Evolutionary conservation across 2,888 invertebrate species (phyloP), one percentile per base, ranked within the genome.

Genomic region (Cephonodes hylas): DNA sequence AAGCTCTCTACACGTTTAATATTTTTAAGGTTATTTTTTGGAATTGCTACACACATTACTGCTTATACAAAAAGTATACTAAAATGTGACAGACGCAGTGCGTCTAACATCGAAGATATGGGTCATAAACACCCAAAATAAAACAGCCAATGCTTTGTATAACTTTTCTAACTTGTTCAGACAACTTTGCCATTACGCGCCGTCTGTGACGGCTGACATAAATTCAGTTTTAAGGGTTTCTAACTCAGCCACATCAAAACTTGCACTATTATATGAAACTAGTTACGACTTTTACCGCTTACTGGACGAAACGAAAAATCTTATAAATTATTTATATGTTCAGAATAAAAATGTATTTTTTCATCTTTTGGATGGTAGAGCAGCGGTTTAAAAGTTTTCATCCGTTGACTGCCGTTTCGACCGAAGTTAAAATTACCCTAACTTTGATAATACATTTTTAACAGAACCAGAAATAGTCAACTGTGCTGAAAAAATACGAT

Each of bases 181-280:
- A 42, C 53, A 60, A 60, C 48, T 53, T 48, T 25, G 18, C 42
- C 31, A 59, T 45, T 45, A 45, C 45, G 27, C 42, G 18, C 25
- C 31, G 53, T 0, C 18, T 53, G 46, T 48, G 48, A 48, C 48
- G 31, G 31, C 53, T 20, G 58, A 46, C 46, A 46, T 58, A 61
- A 58, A 46, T 13, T 31, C 38, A 46, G 58, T 61, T 57, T 44
- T 58, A 57, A 61, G 57, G 53, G 31, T 18, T 8, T 31, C 45
- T 25, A 59, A 59, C 31, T 59, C 25, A 18, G 15, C 31, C 27
- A 31, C 53, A 31, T 53, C 53, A 31, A 18, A 53, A 53, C 53
- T 53, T 31, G 31, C 27, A 53, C 53, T 53, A 53, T 53, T 53
- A 53, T 53, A 31, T 31, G 15, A 53, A 31, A 53, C 53, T 44